Conservation (phyloP, 2,888 invertebrate species). For the Zhengitettix transpicula region DNA sequence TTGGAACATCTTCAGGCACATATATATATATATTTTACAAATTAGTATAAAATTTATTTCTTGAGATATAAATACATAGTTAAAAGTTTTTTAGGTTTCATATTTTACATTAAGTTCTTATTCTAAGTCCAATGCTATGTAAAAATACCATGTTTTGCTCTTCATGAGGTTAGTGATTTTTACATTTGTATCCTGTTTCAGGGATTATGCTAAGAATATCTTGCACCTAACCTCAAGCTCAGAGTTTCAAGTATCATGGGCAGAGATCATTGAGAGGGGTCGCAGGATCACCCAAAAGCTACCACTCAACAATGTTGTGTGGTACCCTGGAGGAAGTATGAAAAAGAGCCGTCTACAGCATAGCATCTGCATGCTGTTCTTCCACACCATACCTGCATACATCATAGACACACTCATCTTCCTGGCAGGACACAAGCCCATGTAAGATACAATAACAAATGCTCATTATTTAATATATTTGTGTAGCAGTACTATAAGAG, state of each 20-base stretch:
- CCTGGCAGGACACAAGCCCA: conserved; percentile 70
- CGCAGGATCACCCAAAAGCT: conserved; percentile 59
- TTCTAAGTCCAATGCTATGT: no score
- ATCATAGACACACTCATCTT: conserved; percentile 62
- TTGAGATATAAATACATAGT: no score
- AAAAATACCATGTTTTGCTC: no score
- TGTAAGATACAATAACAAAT: conserved; percentile 39
- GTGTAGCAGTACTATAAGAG: no score
- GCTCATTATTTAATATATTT: no score
- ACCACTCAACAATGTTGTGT: conserved; percentile 72
- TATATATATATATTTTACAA: no score
- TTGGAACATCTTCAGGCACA: no score
- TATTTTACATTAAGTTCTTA: no score
- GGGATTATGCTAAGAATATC: conserved; percentile 36
- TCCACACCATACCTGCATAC: conserved; percentile 83
- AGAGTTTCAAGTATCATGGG: conserved; percentile 65
- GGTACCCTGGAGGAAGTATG: conserved; percentile 81
- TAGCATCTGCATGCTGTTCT: conserved; percentile 65
- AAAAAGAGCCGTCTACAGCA: conserved; percentile 61
- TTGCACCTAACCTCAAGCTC: conserved; percentile 65
- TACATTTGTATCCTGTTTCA: conserved; percentile 19
- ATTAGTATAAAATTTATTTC: no score
- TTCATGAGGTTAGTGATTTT: no score
- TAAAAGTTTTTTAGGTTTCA: no score
- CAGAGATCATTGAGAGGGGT: conserved; percentile 68